Evolutionary conservation across 2,888 invertebrate species (phyloP).

Genomic region (Tipula confusa): DNA sequence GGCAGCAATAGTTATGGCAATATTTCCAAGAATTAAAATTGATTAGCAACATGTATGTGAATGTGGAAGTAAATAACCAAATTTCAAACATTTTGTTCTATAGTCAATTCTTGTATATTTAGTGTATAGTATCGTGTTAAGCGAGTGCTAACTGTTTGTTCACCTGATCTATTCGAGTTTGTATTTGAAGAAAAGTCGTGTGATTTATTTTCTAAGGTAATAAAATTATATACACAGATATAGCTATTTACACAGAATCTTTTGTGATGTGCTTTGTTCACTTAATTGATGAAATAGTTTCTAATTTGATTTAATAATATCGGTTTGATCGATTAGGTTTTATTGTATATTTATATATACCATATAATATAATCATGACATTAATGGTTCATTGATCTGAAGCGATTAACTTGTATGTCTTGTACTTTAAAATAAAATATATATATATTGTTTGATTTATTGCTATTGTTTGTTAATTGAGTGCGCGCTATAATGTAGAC

Average conservation of each 20-base stretch:
- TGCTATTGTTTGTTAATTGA: constrained; percentile 25
- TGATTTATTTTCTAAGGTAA: neutral
- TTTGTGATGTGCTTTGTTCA: neutral
- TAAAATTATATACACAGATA: neutral
- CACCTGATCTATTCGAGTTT: neutral
- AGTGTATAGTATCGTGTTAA: no score
- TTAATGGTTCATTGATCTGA: constrained; percentile 20
- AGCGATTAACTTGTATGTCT: neutral
- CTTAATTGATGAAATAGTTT: neutral
- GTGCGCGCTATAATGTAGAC: neutral
- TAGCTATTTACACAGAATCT: neutral
- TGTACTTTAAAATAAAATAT: neutral
- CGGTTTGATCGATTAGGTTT: neutral
- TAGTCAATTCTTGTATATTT: no score
- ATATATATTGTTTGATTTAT: neutral
- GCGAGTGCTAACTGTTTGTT: no score
- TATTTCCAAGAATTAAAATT: no score
- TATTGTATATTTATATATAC: neutral
- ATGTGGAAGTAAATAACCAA: no score
- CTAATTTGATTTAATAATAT: neutral
- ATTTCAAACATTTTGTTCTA: no score
- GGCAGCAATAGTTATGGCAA: no score
- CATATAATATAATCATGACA: constrained; percentile 15
- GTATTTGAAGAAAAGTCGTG: neutral
- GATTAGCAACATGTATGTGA: no score